Base-by-base conservation (phyloP, 2,888 invertebrate genomes). In the Phengaris alcon region DNA sequence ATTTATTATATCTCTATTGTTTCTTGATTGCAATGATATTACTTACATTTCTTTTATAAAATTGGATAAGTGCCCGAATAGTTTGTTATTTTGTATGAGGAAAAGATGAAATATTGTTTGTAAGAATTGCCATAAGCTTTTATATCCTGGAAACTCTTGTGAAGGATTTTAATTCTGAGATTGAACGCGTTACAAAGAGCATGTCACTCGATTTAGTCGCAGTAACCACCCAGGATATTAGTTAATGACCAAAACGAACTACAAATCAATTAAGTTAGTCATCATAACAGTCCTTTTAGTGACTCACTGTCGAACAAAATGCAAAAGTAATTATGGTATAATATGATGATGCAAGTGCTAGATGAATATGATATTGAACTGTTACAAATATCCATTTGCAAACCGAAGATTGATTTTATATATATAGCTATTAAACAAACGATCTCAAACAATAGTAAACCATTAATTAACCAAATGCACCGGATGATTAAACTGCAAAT, bases 241-340 rank as follows among this genome's bases (percentile, higher is more conserved):
- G 84, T 88, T 88, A 89, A 90, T 83, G 83, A 87, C 88, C 87
- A 86, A 88, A 83, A 85, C 90, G 90, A 88, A 89, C 88, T 80
- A 84, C 86, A 87, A 90, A 90, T 90, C 88, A 89, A 88, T 88
- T 87, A 88, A 87, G 85, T 90, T 89, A 90, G 90, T 91, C 90
- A 90, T 88, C 87, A 85, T 82, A 80, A 80, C 82, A 82, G 78
- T 80, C 69, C 69, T 80, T 78, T 78, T 77, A 81, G 85, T 90
- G 91, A 91, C 87, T 90, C 89, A 91, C 78, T 75, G 77, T 80
- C 82, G 84, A 84, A 87, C 87, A 86, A 86, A 84, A 83, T 82
- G 81, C 77, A 77, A 75, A 77, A 79, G 79, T 78, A 70, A 13
- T 75, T 77, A 44, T 64, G 35, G 35, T 69, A 48, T 69, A 55